These are phyloP conservation scores for Candoia aspera DNA, from an alignment of 2,113 vertebrate genomes.

Conservation along the genomic window DNA sequence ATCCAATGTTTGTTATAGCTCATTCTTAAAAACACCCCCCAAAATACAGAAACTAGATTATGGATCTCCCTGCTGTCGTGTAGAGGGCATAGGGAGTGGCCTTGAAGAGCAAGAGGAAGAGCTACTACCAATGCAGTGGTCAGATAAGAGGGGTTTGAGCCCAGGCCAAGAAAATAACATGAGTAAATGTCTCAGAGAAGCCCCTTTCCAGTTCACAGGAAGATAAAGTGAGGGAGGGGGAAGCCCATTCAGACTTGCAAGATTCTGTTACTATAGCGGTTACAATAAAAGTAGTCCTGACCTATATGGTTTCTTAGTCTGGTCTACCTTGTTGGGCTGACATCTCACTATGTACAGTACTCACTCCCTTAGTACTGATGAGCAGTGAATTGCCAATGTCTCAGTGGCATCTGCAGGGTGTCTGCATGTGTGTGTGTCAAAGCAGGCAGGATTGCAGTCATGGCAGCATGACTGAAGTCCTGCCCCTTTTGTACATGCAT, in stretches of 20 bases:
- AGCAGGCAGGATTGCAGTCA: too few relatives aligned
- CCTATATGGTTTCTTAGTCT: not conserved
- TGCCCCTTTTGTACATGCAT: not conserved
- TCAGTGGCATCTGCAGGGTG: not conserved
- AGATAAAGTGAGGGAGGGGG: not conserved
- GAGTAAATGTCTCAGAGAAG: not conserved
- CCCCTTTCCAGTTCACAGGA: not conserved
- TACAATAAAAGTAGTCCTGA: not conserved
- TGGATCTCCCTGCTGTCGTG: not conserved
- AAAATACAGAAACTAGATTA: not conserved
- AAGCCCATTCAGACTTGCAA: not conserved
- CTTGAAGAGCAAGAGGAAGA: not conserved
- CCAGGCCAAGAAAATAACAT: not conserved
- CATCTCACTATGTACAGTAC: not conserved
- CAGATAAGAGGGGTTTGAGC: not conserved
- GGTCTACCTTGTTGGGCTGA: not conserved
- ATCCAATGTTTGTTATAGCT: not conserved
- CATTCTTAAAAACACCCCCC: not conserved
- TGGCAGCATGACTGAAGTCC: not conserved
- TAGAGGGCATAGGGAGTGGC: not conserved
- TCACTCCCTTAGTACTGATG: not conserved
- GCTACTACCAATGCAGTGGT: not conserved
- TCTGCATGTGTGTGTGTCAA: too few relatives aligned
- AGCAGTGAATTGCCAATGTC: not conserved
- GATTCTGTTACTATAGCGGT: not conserved